phyloP scores from a whole-genome alignment of 1,140 invertebrate species.

The Caenorhabditis elegans region DNA sequence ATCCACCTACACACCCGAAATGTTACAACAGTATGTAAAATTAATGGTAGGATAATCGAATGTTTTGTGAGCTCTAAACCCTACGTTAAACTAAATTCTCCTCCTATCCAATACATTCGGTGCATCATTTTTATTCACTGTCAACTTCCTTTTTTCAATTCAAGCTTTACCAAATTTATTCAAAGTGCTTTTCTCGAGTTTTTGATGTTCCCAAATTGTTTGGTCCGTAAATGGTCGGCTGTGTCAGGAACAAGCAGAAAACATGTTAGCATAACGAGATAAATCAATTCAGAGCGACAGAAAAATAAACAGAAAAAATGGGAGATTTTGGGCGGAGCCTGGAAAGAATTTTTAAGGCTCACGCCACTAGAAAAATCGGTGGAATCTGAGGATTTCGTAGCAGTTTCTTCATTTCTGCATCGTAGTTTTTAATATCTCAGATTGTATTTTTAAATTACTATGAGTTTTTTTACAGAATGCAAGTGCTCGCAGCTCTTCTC shows the following conservation, averaged over 20 bases:
- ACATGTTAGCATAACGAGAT: conserved; percentile 16
- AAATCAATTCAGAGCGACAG: neutral
- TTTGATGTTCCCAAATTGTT: neutral
- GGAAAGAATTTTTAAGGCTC: neutral
- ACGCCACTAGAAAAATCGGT: neutral
- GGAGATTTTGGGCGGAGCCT: neutral
- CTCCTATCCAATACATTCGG: neutral
- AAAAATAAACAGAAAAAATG: neutral
- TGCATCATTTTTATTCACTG: neutral
- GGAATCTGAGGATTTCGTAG: neutral
- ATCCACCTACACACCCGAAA: too few relatives aligned
- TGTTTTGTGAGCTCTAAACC: neutral
- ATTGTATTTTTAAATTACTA: too few relatives aligned
- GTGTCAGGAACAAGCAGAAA: neutral
- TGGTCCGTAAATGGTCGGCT: neutral
- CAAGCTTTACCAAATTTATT: neutral
- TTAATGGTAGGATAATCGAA: too few relatives aligned
- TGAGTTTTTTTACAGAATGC: neutral
- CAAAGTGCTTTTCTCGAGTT: neutral
- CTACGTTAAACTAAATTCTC: neutral
- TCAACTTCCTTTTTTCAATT: neutral
- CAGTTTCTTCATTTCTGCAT: neutral
- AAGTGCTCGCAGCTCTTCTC: conserved; percentile 1
- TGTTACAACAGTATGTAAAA: too few relatives aligned
- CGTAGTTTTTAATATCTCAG: too few relatives aligned